Evolutionary conservation across 2,797 vertebrate genomes (phyloP), one percentile per base, ranked within the genome.

Genomic region (Enoplosus armatus): DNA sequence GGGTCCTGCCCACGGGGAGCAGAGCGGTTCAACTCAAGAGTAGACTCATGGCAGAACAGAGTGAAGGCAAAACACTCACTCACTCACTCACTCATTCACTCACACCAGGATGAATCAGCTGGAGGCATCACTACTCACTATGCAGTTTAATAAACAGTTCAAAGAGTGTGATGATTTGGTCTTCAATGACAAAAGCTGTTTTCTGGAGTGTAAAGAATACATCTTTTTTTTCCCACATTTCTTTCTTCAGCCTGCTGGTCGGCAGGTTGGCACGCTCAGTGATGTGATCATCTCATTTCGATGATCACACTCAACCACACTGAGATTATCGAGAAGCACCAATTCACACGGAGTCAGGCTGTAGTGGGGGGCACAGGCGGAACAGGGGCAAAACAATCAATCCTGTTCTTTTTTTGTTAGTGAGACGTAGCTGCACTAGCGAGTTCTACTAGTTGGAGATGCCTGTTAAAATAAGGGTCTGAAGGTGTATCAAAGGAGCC

Each of bases 21-120:
- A 72, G 15, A 78, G 58, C n/a, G 71, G 35, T 77, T 83, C 65
- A 88, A 84, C 76, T 84, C 53, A 3, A 62, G 62, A 65, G 80
- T 2, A 16, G 58, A 80, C 27, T 84, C 39, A 33, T 6, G 31
- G 66, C 41, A 65, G n/a, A 72, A 47, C 20, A 58, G 53, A 79
- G 26, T 16, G 72, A 85, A 66, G 65, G 63, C 51, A 59, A 77
- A 80, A 76, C 50, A 27, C 60, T 55, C 35, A 11, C 24, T 60
- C 58, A 24, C 64, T 29, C 76, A 69, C 47, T n/a, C 50, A 27
- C 60, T 55, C 35, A 11, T 20, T 60, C 58, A 24, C 64, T 29
- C 76, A 69, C 47, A 77, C 62, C 51, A 10, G 29, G 41, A 55
- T 48, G 39, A 76, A 50, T 55, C 39, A 58, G 72, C 72, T 62